phyloP scores from a whole-genome alignment of 2,888 invertebrate species.

The Melanchra persicariae region DNA sequence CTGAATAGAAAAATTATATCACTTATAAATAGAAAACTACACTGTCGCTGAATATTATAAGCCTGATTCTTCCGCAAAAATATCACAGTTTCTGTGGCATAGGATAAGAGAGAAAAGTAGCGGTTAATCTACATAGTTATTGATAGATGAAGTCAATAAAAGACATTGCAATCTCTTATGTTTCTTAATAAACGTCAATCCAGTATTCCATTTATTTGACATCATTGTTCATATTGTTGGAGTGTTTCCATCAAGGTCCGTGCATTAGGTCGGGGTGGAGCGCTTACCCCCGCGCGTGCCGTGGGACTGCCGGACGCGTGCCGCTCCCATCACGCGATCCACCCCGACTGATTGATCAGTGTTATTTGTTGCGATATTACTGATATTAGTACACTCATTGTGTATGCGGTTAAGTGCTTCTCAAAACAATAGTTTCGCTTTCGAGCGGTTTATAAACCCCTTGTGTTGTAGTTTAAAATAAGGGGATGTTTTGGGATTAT shows the following conservation, averaged over 20 bases:
- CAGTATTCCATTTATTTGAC: slow-evolving; percentile 58
- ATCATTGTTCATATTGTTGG: slow-evolving; percentile 62
- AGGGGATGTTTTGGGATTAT: neutral
- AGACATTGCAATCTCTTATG: slow-evolving; percentile 26
- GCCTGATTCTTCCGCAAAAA: neutral
- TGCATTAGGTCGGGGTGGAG: slow-evolving; percentile 72
- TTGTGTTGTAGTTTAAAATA: slow-evolving; percentile 4
- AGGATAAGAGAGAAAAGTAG: no score
- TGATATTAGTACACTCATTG: slow-evolving; percentile 78
- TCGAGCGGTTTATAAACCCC: slow-evolving; percentile 55
- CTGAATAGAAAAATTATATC: no score
- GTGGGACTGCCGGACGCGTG: slow-evolving; percentile 90
- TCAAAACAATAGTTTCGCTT: slow-evolving; percentile 72
- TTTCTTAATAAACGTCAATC: slow-evolving; percentile 42
- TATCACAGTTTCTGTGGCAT: neutral
- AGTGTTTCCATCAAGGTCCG: slow-evolving; percentile 73
- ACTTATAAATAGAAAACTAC: no score
- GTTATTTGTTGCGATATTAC: slow-evolving; percentile 81
- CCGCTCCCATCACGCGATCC: slow-evolving; percentile 89
- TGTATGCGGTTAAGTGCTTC: slow-evolving; percentile 77
- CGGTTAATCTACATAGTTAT: neutral
- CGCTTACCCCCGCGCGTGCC: slow-evolving; percentile 81
- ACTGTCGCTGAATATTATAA: neutral
- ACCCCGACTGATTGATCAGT: slow-evolving; percentile 78
- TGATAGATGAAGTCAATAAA: slow-evolving; percentile 1